Percentiles rank a stretch among this genome's conserved stretches.
These are phyloP conservation scores for Harpagifer antarcticus DNA, from an alignment of 2,797 vertebrate species.

Conservation along the genomic window DNA sequence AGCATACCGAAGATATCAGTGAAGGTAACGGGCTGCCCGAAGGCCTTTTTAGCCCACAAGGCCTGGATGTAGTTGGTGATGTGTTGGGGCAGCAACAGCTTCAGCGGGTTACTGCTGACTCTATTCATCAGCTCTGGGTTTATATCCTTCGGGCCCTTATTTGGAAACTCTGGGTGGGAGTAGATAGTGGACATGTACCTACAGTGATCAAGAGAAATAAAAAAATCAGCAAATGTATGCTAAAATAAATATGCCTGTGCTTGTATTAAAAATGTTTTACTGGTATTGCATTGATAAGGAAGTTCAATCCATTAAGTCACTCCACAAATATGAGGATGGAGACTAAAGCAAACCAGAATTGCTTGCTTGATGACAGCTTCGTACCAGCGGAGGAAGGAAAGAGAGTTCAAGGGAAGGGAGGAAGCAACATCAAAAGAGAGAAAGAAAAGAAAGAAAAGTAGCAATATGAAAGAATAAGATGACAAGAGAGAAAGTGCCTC, in stretches of 20 bases:
- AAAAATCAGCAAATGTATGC: background rate
- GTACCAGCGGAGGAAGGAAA: conserved; percentile 37
- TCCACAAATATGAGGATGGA: conserved; percentile 21
- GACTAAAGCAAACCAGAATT: conserved; percentile 45
- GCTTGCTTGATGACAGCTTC: conserved; percentile 32
- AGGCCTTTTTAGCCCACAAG: conserved; percentile 95
- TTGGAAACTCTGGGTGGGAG: conserved; percentile 94
- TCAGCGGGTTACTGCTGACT: conserved; percentile 93
- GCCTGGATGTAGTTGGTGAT: conserved; percentile 95
- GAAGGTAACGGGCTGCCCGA: conserved; percentile 97
- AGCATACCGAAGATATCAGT: conserved; percentile 98
- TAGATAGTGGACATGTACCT: conserved; percentile 98
- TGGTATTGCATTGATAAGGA: conserved; percentile 26
- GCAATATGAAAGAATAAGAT: background rate
- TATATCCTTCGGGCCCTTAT: conserved; percentile 92
- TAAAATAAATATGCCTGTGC: background rate
- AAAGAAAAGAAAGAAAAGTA: background rate
- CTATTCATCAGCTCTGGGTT: conserved; percentile 93
- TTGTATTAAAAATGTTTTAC: background rate
- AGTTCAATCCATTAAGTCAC: conserved; percentile 18
- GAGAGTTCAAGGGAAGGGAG: conserved; percentile 34
- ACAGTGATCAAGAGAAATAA: conserved; percentile 5
- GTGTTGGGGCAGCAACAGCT: conserved; percentile 93
- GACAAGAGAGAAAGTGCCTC: background rate
- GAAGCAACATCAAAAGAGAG: conserved; percentile 11